These are phyloP conservation scores for Noctua janthe DNA, from an alignment of 2,888 invertebrate species.

Conservation along the genomic window DNA sequence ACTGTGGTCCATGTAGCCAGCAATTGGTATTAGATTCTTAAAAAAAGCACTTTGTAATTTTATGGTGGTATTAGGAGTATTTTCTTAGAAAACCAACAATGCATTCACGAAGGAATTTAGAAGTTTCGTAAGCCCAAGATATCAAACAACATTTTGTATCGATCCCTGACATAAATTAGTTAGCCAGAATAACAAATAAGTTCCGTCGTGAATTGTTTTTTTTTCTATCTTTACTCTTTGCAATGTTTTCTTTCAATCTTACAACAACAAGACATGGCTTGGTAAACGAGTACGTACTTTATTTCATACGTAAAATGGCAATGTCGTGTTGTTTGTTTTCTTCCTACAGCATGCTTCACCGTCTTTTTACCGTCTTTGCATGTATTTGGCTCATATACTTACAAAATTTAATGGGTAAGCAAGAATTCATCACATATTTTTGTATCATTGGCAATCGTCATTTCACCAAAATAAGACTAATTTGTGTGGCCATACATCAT, in stretches of 20 bases:
- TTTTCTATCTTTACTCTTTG: slow-evolving; percentile 84
- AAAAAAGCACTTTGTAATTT: slow-evolving; percentile 64
- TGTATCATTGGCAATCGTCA: slow-evolving; percentile 73
- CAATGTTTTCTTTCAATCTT: slow-evolving; percentile 87
- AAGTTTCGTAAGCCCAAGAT: slow-evolving; percentile 11
- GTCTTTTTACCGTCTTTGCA: slow-evolving; percentile 73
- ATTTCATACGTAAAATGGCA: slow-evolving; percentile 62
- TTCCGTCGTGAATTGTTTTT: slow-evolving; percentile 69
- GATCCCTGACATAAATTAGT: slow-evolving; percentile 26
- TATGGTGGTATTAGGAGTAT: slow-evolving; percentile 52
- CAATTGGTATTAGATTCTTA: slow-evolving; percentile 57
- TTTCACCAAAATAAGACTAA: slow-evolving; percentile 81
- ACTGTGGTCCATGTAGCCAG: slow-evolving; percentile 66
- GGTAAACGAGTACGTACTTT: slow-evolving; percentile 66
- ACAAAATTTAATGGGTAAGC: slow-evolving; percentile 70
- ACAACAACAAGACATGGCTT: slow-evolving; percentile 78
- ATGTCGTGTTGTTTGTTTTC: slow-evolving; percentile 77
- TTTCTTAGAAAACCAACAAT: slow-evolving; percentile 50
- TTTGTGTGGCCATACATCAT: slow-evolving; percentile 86
- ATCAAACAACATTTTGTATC: slow-evolving; percentile 19
- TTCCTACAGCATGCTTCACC: slow-evolving; percentile 79
- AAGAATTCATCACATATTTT: slow-evolving; percentile 74
- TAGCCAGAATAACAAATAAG: slow-evolving; percentile 41
- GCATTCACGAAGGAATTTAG: slow-evolving; percentile 71
- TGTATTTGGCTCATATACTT: slow-evolving; percentile 72